phyloP scores from a whole-genome alignment of 2,888 invertebrate genomes.

The Andrena bicolor region DNA sequence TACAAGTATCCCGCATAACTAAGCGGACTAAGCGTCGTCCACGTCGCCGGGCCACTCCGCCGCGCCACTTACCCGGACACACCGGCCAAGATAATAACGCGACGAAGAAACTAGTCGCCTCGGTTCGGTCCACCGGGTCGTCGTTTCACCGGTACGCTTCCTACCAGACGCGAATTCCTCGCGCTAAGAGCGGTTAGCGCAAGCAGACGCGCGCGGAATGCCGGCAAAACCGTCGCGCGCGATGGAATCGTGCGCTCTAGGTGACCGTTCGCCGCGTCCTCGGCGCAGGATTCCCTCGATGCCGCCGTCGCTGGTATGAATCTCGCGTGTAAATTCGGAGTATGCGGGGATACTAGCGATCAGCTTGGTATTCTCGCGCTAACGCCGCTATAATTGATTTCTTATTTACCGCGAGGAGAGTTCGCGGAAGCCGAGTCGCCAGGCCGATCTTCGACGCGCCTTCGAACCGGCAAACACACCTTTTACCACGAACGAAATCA shows the following conservation, averaged over 20 bases:
- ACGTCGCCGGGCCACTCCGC: conserved; percentile 57
- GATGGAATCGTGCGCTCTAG: conserved; percentile 55
- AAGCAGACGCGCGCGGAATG: conserved; percentile 75
- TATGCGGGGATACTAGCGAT: conserved; percentile 55
- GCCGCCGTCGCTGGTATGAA: conserved; percentile 39
- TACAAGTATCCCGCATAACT: conserved; percentile 62
- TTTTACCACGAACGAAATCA: conserved; percentile 5
- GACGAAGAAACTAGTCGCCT: conserved; percentile 75
- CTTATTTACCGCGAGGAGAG: conserved; percentile 57
- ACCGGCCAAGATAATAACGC: conserved; percentile 75
- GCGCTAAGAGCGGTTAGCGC: conserved; percentile 67
- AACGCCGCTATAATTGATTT: conserved; percentile 64
- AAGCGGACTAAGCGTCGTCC: conserved; percentile 58
- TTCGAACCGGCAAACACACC: conserved; percentile 1
- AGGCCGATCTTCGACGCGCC: conserved; percentile 4
- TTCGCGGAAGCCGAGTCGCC: conserved; percentile 50
- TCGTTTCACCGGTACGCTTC: conserved; percentile 20
- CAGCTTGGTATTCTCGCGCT: conserved; percentile 61
- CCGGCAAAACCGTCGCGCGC: conserved; percentile 69
- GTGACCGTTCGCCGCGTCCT: conserved; percentile 40
- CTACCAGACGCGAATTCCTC: conserved; percentile 65
- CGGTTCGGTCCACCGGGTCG: conserved; percentile 38
- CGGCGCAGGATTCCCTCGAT: conserved; percentile 30
- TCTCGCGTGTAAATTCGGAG: conserved; percentile 67
- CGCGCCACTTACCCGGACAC: conserved; percentile 70